phyloP scores from a whole-genome alignment of 2,797 vertebrate species.

The Xenentodon cancila region DNA sequence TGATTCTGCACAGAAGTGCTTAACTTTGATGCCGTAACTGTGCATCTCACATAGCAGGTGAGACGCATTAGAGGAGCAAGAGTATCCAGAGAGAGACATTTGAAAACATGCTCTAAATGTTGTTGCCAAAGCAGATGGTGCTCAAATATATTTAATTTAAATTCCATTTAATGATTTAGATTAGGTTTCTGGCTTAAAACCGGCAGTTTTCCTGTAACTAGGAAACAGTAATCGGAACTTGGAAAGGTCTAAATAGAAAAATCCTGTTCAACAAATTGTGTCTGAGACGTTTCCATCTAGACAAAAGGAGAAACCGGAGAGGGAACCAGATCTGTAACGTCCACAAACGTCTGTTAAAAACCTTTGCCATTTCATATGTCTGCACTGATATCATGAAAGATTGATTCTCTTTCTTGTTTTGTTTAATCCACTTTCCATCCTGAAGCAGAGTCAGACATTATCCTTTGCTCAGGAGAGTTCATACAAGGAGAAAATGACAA shows the following conservation, averaged over 20 bases:
- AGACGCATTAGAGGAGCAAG: background rate
- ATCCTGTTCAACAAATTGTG: slow-evolving; percentile 5
- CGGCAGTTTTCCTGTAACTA: background rate
- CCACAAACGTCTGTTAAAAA: slow-evolving; percentile 12
- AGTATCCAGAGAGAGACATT: background rate
- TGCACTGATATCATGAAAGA: slow-evolving; percentile 15
- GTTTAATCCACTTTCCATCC: slow-evolving; percentile 23
- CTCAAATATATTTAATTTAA: background rate
- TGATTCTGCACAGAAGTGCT: background rate
- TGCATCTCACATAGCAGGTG: background rate
- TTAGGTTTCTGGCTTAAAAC: slow-evolving; percentile 7
- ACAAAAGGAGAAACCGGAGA: slow-evolving; percentile 32
- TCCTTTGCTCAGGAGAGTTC: slow-evolving; percentile 13
- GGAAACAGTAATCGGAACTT: slow-evolving; percentile 7
- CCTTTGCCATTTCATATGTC: slow-evolving; percentile 25
- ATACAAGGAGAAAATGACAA: slow-evolving; percentile 4
- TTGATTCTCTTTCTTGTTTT: slow-evolving; percentile 27
- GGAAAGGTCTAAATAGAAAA: slow-evolving; percentile 9
- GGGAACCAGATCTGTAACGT: slow-evolving; percentile 17
- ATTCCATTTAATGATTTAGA: background rate
- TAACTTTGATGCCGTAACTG: background rate
- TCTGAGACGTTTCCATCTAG: slow-evolving; percentile 23
- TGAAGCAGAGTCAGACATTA: slow-evolving; percentile 8
- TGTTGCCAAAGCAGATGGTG: background rate
- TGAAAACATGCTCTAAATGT: background rate